Evolutionary conservation across 2,797 vertebrate genomes (phyloP), one percentile per base, ranked within the genome.

Genomic region (Petrocephalus schoutedeni): DNA sequence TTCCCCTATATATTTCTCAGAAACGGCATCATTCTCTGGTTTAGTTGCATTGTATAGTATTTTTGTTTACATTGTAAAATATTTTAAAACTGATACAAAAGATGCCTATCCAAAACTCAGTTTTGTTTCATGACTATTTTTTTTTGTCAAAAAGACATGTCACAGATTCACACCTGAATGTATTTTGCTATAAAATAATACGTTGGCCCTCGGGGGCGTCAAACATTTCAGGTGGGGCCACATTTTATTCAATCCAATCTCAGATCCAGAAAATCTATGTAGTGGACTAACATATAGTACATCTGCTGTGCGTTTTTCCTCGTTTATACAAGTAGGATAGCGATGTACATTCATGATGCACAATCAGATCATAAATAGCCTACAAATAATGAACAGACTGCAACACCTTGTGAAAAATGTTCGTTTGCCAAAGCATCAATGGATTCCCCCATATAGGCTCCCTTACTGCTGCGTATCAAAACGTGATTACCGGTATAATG

Each of bases 21-120:
- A 57, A 49, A 53, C 57, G 4, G 28, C 67, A 80, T 41, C 32
- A 61, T 49, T 64, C 58, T 45, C 57, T 7, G 53, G 3, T 80
- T 41, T 77, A 16, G 16, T 45, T 88, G 87, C 89, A 91, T 92
- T 89, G 86, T 89, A 89, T 83, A 23, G 80, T 21, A 83, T 88
- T 90, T 21, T 87, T 6, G 90, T 90, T 90, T 89, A 89, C 89
- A 91, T 90, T 64, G 86, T 87, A 93, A 90, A 87, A 89, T 84
- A 89, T 87, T 89, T 90, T 90, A 88, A 80, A 21, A 88, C 82
- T 54, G 86, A 59, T 67, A 86, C 58, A 58, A 36, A 54, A 89
- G 85, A 21, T 90, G 87, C 59, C 87, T 41, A 89, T 88, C 85
- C 89, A 32, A 89, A 90, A 90, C 19, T 82, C 45, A 74, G 32